Evolutionary conservation across 37 sponge, comb jelly and placozoan species (phyloP), one percentile per base, ranked within the genome.

Genomic region (Cladorhizidae sp.): DNA sequence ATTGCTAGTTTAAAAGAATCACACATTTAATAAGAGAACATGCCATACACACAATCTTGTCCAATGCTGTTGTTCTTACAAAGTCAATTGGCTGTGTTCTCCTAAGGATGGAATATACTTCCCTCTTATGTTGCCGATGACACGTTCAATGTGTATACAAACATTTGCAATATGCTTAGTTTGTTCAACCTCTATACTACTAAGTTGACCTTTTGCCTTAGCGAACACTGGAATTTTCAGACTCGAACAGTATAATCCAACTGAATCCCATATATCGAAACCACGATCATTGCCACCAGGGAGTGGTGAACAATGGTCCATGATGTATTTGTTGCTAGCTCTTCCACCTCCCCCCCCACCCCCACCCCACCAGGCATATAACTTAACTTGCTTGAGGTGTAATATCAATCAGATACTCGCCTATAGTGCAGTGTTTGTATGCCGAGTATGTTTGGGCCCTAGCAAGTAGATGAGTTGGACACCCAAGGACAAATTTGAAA

Each of bases 301-400:
- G 21, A 93, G 67, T 2, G 54, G 35, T 7, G 36, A 25, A 28
- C 57, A 32, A 29, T 74, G 31, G 6, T 74, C 74, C 11, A 90
- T 89, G 12, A 93, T 39, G 45, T 78, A 74, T 36, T 93, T 93
- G 33, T 93, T 90, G 77, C 90, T 86, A 1, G 61, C 82, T 26
- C 83, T 52, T n/a, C 93, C 93, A 71, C 93, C 87, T 89, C 93
- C 88, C 21, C 72, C 74, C n/a, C n/a, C n/a, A n/a, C n/a, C n/a
- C n/a, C n/a, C n/a, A n/a, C n/a, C n/a, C n/a, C n/a, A n/a, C 17
- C 86, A 63, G 15, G 91, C 81, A 50, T 87, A 54, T 40, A 74
- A 91, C 23, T 72, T 43, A n/a, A 91, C 81, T n/a, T 15, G 87
- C 91, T 70, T 92, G 92, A 32, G 92, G 88, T 49, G 84, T 73